phyloP scores from a whole-genome alignment of 2,888 invertebrate genomes.

The Diadromus collaris region DNA sequence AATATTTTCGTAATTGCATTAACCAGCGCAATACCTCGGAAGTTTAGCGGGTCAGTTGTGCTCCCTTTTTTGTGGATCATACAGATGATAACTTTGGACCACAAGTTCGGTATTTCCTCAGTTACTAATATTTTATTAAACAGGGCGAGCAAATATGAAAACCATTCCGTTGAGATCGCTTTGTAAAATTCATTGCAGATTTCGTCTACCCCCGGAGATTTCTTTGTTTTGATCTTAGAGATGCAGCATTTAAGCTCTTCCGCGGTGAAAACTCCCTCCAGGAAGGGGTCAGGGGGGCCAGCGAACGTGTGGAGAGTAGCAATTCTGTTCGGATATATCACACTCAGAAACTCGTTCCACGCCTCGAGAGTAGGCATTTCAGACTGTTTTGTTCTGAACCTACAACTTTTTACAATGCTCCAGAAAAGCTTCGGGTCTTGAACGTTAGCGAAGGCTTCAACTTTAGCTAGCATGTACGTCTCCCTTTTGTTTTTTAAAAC shows the following conservation, averaged over 20 bases:
- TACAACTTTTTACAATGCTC: slow-evolving; percentile 7
- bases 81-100: slow-evolving; percentile 14
- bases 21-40: slow-evolving; percentile 29
- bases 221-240: background rate
- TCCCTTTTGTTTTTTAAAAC: slow-evolving; percentile 4
- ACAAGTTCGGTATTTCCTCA: slow-evolving; percentile 29
- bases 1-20: slow-evolving; percentile 60
- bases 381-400: background rate
- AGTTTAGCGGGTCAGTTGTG: background rate
- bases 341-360: slow-evolving; percentile 19
- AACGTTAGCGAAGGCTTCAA: slow-evolving; percentile 17
- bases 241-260: background rate
- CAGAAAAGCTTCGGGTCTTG: slow-evolving; percentile 12
- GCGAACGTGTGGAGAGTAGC: background rate
- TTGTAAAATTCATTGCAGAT: slow-evolving; percentile 49
- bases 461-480: background rate
- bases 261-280: slow-evolving; percentile 15
- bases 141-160: slow-evolving; percentile 8
- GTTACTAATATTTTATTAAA: slow-evolving; percentile 32
- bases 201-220: slow-evolving; percentile 47
- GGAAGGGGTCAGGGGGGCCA: slow-evolving; percentile 1
- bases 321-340: slow-evolving; percentile 12
- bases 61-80: slow-evolving; percentile 62
- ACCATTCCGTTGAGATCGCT: slow-evolving; percentile 21
- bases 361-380: background rate